Conservation (phyloP, 2,113 vertebrate species). For the Takifugu flavidus region DNA sequence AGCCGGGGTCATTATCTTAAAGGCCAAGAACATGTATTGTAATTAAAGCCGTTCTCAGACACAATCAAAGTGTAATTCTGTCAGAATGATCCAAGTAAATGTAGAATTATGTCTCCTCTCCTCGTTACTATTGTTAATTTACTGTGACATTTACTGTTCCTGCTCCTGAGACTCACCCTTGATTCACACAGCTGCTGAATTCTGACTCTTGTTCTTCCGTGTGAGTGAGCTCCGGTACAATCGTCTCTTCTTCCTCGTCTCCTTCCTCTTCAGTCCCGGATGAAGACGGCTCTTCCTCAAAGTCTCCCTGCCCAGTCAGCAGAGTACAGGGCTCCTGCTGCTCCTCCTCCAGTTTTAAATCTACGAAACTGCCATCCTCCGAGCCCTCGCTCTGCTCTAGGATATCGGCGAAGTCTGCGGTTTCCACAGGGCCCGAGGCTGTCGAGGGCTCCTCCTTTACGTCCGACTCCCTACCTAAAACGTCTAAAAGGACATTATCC, state of each 20-base stretch:
- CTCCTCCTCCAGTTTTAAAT: conserved; percentile 44
- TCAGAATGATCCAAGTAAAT: too few species aligned
- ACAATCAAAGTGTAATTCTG: too few species aligned
- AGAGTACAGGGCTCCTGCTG: conserved; percentile 19
- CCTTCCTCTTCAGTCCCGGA: conserved; percentile 14
- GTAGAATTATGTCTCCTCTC: too few species aligned
- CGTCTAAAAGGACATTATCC: conserved; percentile 15
- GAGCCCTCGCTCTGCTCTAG: conserved; percentile 1
- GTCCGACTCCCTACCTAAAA: conserved; percentile 8
- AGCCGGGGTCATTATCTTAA: too few species aligned
- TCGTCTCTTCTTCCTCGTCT: background rate
- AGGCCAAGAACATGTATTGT: too few species aligned
- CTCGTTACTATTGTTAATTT: background rate
- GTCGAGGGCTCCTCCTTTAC: conserved; percentile 16
- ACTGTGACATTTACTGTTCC: conserved; percentile 37
- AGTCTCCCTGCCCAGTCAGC: conserved; percentile 31
- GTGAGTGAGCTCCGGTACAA: background rate
- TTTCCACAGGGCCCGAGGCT: conserved; percentile 9
- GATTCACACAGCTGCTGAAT: background rate
- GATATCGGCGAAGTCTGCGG: conserved; percentile 13
- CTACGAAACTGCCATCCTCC: conserved; percentile 9
- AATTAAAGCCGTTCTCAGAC: too few species aligned
- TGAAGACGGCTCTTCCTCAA: conserved; percentile 18
- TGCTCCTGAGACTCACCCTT: conserved; percentile 55
- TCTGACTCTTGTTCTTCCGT: conserved; percentile 3